Evolutionary conservation across 2,113 vertebrate species (phyloP), one percentile per base, ranked within the genome.

Genomic region (Eidolon helvum): DNA sequence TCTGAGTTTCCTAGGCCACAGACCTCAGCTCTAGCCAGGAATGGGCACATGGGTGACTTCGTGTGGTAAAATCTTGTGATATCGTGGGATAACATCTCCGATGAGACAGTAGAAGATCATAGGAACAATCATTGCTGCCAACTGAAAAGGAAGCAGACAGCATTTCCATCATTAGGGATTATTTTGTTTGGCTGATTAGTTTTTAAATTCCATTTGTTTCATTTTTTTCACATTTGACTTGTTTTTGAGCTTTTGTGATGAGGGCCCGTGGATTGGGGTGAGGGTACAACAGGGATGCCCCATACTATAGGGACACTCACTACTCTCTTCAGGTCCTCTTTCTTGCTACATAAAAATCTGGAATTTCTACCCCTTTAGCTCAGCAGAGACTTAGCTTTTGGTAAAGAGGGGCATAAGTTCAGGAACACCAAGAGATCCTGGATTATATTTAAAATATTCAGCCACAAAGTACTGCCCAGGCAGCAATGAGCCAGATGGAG

Each of bases 61-160:
- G n/a, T n/a, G n/a, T n/a, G n/a, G n/a, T n/a, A n/a, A n/a, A n/a
- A n/a, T n/a, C 57, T 14, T 66, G 21, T 65, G 5, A 33, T n/a
- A 55, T 16, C 7, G 8, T n/a, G 69, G 59, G 45, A 10, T 92
- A 14, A 66, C 45, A 38, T 71, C 22, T 53, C 55, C 26, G 69
- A 26, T 4, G 21, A n/a, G 69, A 75, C 19, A 33, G 74, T 87
- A 97, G 11, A 97, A 48, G 26, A 94, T 61, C 50, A 97, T 77
- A 38, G 96, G 66, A 61, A 93, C 95, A 3, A 69, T 78, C 96
- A 97, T 87, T 38, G 96, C 92, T 65, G 93, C 95, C 30, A 96
- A 59, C 87, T 97, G 96, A 28, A 68, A 71, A 43, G 63, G 22
- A 82, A 71, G 7, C 48, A 82, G 66, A 90, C 4, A 77, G 40